Base-by-base conservation (phyloP, 2,113 vertebrate species). In the Rafetus swinhoei region DNA sequence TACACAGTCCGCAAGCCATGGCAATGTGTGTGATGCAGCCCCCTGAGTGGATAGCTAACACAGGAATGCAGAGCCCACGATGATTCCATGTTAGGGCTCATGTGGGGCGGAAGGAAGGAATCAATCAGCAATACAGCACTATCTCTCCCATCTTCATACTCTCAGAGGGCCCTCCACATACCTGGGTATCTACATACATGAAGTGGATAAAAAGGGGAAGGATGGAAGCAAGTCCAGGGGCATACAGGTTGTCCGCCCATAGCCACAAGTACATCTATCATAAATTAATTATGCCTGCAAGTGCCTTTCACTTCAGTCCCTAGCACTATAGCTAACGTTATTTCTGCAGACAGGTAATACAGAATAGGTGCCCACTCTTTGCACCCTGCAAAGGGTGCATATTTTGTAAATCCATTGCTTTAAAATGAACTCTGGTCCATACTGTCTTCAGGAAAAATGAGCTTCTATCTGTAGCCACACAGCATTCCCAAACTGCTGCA, bases 391-490 rank as follows among this genome's bases (percentile, higher is more conserved):
- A 93, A 95, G 62, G 88, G 88, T 56, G 92, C 90, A 81, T 82
- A 15, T 72, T 95, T 93, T 94, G 93, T 95, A 14, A 50, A 50
- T 24, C 45, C 74, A 77, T 27, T 11, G 22, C 74, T 77, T 50
- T 77, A 77, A 77, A 77, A 77, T 50, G 21, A 50, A 85, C 95
- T 95, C 94, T 93, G n/a, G 81, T 94, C 94, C 88, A 56, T 84
- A 45, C 91, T 95, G 96, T 96, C 72, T 95, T 96, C 91, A 95
- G 88, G 91, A 95, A 94, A 89, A 55, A 86, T 57, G 91, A 96
- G 91, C 92, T 97, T 95, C 96, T 94, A 91, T 97, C 95, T 88
- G 90, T 76, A 85, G 97, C 96, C 93, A 96, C 96, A 35, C 18
- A 35, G 35, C n/a, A 35, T 72, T 72, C 65, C 65, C 32, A n/a